Evolutionary conservation across 2,797 vertebrate genomes (phyloP), one percentile per base, ranked within the genome.

Genomic region (Gadopsis marmoratus): DNA sequence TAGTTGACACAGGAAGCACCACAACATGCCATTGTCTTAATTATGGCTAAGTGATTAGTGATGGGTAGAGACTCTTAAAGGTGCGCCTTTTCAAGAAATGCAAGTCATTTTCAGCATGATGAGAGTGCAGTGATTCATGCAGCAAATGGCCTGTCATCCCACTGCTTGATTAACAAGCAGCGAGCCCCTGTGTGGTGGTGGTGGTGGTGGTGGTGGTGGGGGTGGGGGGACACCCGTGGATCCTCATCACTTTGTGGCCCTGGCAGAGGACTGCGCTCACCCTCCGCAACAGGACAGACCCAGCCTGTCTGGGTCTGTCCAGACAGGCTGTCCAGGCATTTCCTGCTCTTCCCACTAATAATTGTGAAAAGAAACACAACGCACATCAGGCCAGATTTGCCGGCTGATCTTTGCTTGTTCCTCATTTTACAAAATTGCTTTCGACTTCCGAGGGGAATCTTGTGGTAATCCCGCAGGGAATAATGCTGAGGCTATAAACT

Each of bases 91-190:
- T 70, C 53, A 67, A 78, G 91, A 87, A 83, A 51, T 76, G 70
- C 89, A 86, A 91, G 82, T 92, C 85, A 88, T 93, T 90, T 73
- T 59, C 66, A 79, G 77, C 80, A 47, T 65, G 83, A 87, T 81
- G 78, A 86, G 76, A 84, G 85, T 70, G 65, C 82, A 86, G 88
- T 90, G 89, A 92, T 91, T 91, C 85, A 90, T 89, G 85, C 83
- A 88, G 89, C 87, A 91, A 93, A 94, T 84, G 86, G 55, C 87
- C 80, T 91, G 89, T 91, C 91, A 88, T 88, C 81, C 64, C 64
- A 79, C 83, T 69, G 78, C 74, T 88, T 94, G 92, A 94, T 94
- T 93, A 93, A 94, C 91, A 92, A 90, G 84, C 74, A 31, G 67
- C 21, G 76, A 83, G 76, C 71, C 87, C 86, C 82, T n/a, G 26